A percentile compares a stretch with the other conserved stretches of the same genome.
Evolutionary conservation across 2,113 vertebrate genomes (phyloP).

Genomic region (Embiotoca jacksoni): DNA sequence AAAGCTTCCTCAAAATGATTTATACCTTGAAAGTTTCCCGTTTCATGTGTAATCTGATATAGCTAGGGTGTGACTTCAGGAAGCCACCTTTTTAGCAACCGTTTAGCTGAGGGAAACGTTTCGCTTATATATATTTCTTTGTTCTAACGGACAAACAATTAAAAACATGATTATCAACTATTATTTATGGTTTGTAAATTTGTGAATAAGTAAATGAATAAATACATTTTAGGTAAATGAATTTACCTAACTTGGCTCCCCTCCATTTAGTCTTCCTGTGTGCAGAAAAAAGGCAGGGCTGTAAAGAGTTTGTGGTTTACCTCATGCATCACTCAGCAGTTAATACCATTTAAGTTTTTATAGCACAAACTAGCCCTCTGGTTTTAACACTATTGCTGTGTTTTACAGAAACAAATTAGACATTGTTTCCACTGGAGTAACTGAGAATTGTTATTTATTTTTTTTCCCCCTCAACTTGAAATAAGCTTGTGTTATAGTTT

Average conservation of each 20-base stretch:
- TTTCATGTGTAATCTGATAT: too few relatives aligned
- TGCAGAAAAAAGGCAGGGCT: neutral
- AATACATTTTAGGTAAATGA: too few relatives aligned
- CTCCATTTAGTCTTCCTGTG: neutral
- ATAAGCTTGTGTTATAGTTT: neutral
- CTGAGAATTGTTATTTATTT: constrained; percentile 15
- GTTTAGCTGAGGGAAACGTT: too few relatives aligned
- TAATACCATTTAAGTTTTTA: constrained; percentile 49
- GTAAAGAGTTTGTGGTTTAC: constrained; percentile 28
- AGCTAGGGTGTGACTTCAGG: too few relatives aligned
- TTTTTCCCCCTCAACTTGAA: neutral
- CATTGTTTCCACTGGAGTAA: constrained; percentile 43
- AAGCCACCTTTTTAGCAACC: too few relatives aligned
- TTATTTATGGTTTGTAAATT: too few relatives aligned
- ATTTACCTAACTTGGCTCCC: neutral
- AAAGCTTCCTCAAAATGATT: too few relatives aligned
- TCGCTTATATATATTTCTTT: too few relatives aligned
- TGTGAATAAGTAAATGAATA: too few relatives aligned
- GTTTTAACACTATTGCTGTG: constrained; percentile 15
- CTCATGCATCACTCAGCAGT: constrained; percentile 33
- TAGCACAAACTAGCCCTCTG: constrained; percentile 19
- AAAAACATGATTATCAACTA: too few relatives aligned
- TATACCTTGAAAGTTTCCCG: too few relatives aligned
- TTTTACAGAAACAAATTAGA: constrained; percentile 45
- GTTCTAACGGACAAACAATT: too few relatives aligned